Evolutionary conservation across 2,797 vertebrate genomes (phyloP), one percentile per base, ranked within the genome.

Genomic region (Zalophus californianus): DNA sequence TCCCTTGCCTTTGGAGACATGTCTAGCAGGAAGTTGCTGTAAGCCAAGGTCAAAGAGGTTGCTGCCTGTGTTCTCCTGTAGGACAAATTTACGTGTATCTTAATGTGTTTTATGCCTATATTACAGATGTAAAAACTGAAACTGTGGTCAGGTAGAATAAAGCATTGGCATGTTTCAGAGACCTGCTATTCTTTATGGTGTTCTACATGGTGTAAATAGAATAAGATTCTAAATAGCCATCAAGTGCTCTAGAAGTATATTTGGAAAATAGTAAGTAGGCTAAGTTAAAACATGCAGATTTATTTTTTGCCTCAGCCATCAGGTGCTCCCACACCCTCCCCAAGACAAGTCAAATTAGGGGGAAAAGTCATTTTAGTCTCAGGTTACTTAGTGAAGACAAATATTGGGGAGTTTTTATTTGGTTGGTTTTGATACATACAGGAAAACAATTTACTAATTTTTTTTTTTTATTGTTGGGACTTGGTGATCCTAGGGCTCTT

Each of bases 361-460:
- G 32, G 25, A 9, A 38, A 77, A 90, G 75, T 64, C 6, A 56
- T 72, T 84, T 91, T 68, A 56, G 9, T 85, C 91, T 82, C 38
- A 85, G 38, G 20, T 77, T 82, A 82, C 29, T 86, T 85, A 75
- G 64, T 75, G 66, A 91, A 60, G 85, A 86, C 68, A 79, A 88
- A 91, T 64, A 87, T 8, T 93, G 32, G 32, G 25, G 3, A 68
- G 75, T 73, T 73, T 90, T 68, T 44, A 54, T 79, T 70, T 72
- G 70, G 25, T 75, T 88, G 44, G 18, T 72, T 72, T 86, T 77
- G n/a, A 66, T 83, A 44, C 16, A 86, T 88, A 12, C 3, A 48
- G 11, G 25, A 44, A 72, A 92, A 41, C 12, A 58, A 7, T 78
- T 86, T 64, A 66, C 7, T 35, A 64, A 12, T 8, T 88, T 88